Evolutionary conservation across 2,888 invertebrate species (phyloP).

Genomic region (Megalurothrips usitatus): DNA sequence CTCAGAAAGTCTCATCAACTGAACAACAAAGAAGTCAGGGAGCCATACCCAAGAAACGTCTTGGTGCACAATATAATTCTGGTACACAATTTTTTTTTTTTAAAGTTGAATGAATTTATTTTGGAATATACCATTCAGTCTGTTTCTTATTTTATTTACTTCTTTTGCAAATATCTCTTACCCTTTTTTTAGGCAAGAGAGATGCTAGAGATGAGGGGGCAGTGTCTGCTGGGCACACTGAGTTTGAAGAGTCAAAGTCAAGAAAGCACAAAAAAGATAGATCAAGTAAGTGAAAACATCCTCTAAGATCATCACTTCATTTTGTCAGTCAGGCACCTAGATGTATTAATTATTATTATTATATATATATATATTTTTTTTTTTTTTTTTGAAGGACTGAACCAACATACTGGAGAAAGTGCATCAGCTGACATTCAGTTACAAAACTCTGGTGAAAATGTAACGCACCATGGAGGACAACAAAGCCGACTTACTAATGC

Average conservation of each 20-base stretch:
- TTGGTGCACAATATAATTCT: constrained; percentile 45
- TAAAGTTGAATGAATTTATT: background rate
- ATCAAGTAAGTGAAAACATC: background rate
- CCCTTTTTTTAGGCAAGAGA: background rate
- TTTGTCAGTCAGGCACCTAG: too few species aligned
- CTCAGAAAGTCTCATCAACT: background rate
- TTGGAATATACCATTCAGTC: background rate
- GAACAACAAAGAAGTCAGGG: constrained; percentile 54
- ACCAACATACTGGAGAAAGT: background rate
- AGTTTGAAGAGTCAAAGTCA: background rate
- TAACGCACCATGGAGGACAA: background rate
- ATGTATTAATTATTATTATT: too few species aligned
- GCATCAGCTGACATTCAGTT: background rate
- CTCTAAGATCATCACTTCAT: too few species aligned
- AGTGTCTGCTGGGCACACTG: background rate
- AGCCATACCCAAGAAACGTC: constrained; percentile 58
- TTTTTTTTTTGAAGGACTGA: background rate
- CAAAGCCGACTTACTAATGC: background rate
- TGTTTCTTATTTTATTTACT: background rate
- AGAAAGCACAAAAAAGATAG: background rate
- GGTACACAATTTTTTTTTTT: background rate
- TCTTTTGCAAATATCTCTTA: background rate
- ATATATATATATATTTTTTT: background rate
- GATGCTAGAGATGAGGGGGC: background rate
- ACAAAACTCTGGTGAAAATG: background rate